A percentile compares a stretch with the other conserved stretches of the same genome.
These are phyloP conservation scores for Drosophila suboccidentalis DNA, from an alignment of 2,888 invertebrate genomes.

Conservation along the genomic window DNA sequence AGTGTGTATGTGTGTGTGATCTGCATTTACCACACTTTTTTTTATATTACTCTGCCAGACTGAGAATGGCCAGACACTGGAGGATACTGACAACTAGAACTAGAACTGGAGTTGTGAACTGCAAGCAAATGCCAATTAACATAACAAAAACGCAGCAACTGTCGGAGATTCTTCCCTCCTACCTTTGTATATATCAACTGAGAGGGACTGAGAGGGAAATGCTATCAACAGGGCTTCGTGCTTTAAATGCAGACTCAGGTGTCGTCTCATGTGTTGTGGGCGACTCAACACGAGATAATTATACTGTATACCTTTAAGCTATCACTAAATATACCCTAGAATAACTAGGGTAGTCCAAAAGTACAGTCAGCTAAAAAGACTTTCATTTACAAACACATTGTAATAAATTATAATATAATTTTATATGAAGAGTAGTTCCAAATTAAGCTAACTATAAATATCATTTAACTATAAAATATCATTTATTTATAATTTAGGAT, in stretches of 20 bases:
- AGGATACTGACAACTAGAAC: conserved; percentile 29
- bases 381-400: neutral
- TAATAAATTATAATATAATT: neutral
- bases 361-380: neutral
- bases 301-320: conserved; percentile 39
- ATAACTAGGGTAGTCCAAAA: neutral
- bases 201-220: conserved; percentile 22
- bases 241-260: conserved; percentile 77
- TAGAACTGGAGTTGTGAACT: conserved; percentile 22
- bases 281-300: conserved; percentile 55
- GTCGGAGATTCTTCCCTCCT: conserved; percentile 27
- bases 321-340: conserved; percentile 16
- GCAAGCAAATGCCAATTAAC: conserved; percentile 76
- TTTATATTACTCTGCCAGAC: neutral
- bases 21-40: conserved; percentile 20
- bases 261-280: conserved; percentile 70
- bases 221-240: conserved; percentile 44
- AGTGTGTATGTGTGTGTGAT: conserved; percentile 16
- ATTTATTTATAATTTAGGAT: too few species aligned
- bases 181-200: neutral
- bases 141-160: conserved; percentile 69
- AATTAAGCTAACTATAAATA: too few species aligned
- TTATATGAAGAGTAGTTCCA: too few species aligned
- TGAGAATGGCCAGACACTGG: conserved; percentile 6
- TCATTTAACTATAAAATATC: too few species aligned